A percentile compares a stretch with the other conserved stretches of the same genome.
phyloP scores from a whole-genome alignment of 1,140 invertebrate species.

The Rhagoletis zephyria region DNA sequence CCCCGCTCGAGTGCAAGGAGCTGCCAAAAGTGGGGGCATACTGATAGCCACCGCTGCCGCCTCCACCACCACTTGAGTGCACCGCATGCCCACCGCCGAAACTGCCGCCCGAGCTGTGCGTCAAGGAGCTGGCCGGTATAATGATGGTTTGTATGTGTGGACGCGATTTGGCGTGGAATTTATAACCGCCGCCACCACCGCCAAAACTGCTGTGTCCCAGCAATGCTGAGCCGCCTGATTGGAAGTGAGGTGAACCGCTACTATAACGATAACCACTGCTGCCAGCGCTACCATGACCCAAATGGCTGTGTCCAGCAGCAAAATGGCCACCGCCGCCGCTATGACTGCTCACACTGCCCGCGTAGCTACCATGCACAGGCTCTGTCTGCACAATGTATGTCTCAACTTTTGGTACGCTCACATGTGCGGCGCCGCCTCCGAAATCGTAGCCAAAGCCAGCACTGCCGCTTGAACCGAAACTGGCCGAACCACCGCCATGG shows the following conservation, averaged over 20 bases:
- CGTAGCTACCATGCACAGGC: neutral
- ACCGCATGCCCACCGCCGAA: neutral
- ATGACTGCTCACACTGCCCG: neutral
- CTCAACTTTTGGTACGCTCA: conserved; percentile 27
- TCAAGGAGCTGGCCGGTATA: neutral
- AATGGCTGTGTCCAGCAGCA: neutral
- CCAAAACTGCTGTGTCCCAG: neutral
- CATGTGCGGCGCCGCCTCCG: neutral
- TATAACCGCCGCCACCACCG: conserved; percentile 5
- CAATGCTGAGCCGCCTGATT: neutral
- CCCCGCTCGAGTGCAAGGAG: neutral
- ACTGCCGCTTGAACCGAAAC: neutral
- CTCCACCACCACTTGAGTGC: neutral
- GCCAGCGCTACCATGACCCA: neutral
- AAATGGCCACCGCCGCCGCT: neutral
- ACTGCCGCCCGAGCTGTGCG: neutral
- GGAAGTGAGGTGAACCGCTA: neutral
- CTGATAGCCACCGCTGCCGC: neutral
- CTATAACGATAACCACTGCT: conserved; percentile 26
- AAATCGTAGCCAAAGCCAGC: conserved; percentile 12
- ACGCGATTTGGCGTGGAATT: neutral
- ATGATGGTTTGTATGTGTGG: conserved; percentile 10
- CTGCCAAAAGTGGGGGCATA: conserved; percentile 8
- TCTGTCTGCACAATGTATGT: conserved; percentile 43
- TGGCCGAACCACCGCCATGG: neutral